Evolutionary conservation across 2,797 vertebrate genomes (phyloP).

Genomic region (Chelidonichthys spinosus): DNA sequence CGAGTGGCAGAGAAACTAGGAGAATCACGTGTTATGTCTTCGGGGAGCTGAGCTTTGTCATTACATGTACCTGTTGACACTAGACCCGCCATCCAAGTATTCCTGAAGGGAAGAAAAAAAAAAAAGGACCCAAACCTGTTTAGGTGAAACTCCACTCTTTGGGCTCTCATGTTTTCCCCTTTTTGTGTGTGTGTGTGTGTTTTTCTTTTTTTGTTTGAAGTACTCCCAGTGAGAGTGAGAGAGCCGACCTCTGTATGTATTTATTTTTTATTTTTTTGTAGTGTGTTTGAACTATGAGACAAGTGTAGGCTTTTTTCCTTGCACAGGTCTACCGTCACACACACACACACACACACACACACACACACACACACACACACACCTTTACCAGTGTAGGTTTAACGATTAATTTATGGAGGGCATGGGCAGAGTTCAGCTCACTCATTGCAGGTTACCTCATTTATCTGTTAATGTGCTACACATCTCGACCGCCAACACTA

Average conservation of each 20-base stretch:
- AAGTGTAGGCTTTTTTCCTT: conserved; percentile 39
- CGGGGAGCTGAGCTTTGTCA: conserved; percentile 42
- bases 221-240: conserved; percentile 5
- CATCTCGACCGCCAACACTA: conserved; percentile 47
- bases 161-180: neutral
- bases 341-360: neutral
- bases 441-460: conserved; percentile 18
- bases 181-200: neutral
- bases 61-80: conserved; percentile 74
- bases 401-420: conserved; percentile 70
- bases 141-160: conserved; percentile 58
- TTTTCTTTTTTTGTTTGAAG: neutral
- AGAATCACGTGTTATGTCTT: conserved; percentile 21
- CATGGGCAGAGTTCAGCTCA: conserved; percentile 64
- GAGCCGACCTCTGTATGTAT: neutral
- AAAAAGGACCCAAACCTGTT: conserved; percentile 69
- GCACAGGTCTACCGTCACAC: conserved; percentile 28
- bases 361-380: too few species aligned
- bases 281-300: conserved; percentile 25
- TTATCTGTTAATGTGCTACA: conserved; percentile 51
- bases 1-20: conserved; percentile 24
- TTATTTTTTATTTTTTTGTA: conserved; percentile 15
- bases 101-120: neutral
- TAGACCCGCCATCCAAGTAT: conserved; percentile 53
- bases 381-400: conserved; percentile 56